These are phyloP conservation scores for Acipenser oxyrinchus DNA, from an alignment of 2,797 vertebrate genomes.

Conservation along the genomic window DNA sequence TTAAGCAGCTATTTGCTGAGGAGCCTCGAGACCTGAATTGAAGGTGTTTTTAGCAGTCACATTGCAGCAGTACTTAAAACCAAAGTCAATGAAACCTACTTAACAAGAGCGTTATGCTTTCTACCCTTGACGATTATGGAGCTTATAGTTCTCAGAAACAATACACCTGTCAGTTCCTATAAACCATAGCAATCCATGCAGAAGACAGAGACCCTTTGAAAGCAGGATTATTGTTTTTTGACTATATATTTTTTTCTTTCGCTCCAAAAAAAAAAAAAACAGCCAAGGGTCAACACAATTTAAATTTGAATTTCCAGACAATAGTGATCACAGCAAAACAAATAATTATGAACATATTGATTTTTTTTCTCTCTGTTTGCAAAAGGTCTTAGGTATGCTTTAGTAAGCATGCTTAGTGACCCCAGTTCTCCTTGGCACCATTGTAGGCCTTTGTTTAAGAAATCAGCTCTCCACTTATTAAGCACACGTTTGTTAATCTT, in stretches of 20 bases:
- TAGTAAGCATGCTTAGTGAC: slow-evolving; percentile 51
- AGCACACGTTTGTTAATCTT: slow-evolving; percentile 66
- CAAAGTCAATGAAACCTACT: slow-evolving; percentile 97
- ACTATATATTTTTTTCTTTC: slow-evolving; percentile 59
- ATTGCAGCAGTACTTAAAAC: slow-evolving; percentile 90
- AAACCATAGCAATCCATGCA: slow-evolving; percentile 85
- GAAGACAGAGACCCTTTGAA: slow-evolving; percentile 59
- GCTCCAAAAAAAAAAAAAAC: slow-evolving; percentile 47
- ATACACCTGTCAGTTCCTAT: slow-evolving; percentile 96
- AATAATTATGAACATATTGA: slow-evolving; percentile 73
- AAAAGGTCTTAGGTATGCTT: slow-evolving; percentile 52
- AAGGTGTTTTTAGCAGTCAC: slow-evolving; percentile 84
- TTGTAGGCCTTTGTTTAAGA: slow-evolving; percentile 59
- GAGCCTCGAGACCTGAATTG: slow-evolving; percentile 76
- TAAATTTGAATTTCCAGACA: slow-evolving; percentile 59
- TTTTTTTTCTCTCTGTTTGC: slow-evolving; percentile 37
- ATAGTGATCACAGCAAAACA: slow-evolving; percentile 61
- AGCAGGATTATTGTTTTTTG: slow-evolving; percentile 76
- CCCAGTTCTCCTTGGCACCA: slow-evolving; percentile 47
- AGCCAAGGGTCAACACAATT: slow-evolving; percentile 46
- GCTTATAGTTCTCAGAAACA: slow-evolving; percentile 93
- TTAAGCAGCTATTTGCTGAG: slow-evolving; percentile 85
- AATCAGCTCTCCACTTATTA: slow-evolving; percentile 62
- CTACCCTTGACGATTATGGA: slow-evolving; percentile 87
- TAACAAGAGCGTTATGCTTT: slow-evolving; percentile 86